Conservation (phyloP, 2,113 vertebrate species). For the Crotalus helleri region DNA sequence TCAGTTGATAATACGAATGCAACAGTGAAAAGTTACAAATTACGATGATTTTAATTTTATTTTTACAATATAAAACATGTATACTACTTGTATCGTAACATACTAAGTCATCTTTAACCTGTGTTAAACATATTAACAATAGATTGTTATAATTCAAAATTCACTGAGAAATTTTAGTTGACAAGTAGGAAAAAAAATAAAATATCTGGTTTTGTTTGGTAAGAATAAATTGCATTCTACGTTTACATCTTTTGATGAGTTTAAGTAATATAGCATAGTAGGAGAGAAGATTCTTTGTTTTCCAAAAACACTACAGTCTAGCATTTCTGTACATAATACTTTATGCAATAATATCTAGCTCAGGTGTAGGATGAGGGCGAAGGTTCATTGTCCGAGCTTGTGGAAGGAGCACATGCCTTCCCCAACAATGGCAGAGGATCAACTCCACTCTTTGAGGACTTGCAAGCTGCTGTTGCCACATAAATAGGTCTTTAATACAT, state of each 20-base stretch:
- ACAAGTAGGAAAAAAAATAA: not conserved
- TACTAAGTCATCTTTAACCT: not conserved
- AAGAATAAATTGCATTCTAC: not conserved
- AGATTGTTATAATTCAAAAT: not conserved
- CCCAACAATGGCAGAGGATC: not conserved
- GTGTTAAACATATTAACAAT: not conserved
- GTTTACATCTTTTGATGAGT: not conserved
- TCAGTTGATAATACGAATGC: not conserved
- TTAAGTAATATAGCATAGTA: constrained; percentile 28
- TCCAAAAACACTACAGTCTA: not conserved
- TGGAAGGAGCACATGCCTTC: not conserved
- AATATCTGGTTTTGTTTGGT: not conserved
- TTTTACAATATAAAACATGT: not conserved
- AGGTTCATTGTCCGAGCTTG: no score
- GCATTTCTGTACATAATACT: not conserved
- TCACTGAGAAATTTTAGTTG: not conserved
- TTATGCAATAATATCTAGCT: not conserved
- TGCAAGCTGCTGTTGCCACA: not conserved
- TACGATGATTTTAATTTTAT: not conserved
- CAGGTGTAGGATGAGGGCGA: no score
- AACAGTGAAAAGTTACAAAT: not conserved
- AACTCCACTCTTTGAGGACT: not conserved
- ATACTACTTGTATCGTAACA: not conserved
- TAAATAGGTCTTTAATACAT: not conserved
- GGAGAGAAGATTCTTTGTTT: constrained; percentile 44